Conservation (phyloP, 1,140 invertebrate species). For the Cyphomyrmex costatus region DNA sequence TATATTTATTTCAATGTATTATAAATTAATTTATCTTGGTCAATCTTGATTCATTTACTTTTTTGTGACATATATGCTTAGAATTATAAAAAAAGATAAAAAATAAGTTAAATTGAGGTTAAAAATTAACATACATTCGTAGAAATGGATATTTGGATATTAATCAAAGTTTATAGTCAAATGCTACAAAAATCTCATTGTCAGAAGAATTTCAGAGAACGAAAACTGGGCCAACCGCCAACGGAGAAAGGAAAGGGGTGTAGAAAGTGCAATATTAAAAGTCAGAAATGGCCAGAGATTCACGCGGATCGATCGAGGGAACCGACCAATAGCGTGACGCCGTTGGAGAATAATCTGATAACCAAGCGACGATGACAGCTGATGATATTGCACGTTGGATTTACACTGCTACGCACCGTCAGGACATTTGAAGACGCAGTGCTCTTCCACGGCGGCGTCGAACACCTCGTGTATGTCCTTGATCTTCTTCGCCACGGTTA, state of each 20-base stretch:
- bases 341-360: constrained; percentile 29
- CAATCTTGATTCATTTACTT: no score
- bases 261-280: constrained; percentile 3
- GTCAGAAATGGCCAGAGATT: no score
- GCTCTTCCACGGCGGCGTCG: constrained; percentile 94
- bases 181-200: background rate
- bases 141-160: no score
- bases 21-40: no score
- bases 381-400: background rate
- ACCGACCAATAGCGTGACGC: constrained; percentile 12
- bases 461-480: constrained; percentile 93
- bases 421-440: constrained; percentile 92
- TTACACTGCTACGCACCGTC: constrained; percentile 86
- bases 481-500: constrained; percentile 92
- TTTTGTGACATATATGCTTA: no score
- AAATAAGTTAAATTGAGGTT: no score
- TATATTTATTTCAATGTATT: no score
- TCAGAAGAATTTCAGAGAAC: no score
- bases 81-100: no score
- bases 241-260: background rate
- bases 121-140: no score
- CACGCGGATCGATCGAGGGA: background rate
- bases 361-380: background rate
- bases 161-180: background rate
- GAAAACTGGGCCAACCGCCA: no score